These are phyloP conservation scores for Whitmania pigra DNA, from an alignment of 1,140 invertebrate genomes.

Conservation along the genomic window DNA sequence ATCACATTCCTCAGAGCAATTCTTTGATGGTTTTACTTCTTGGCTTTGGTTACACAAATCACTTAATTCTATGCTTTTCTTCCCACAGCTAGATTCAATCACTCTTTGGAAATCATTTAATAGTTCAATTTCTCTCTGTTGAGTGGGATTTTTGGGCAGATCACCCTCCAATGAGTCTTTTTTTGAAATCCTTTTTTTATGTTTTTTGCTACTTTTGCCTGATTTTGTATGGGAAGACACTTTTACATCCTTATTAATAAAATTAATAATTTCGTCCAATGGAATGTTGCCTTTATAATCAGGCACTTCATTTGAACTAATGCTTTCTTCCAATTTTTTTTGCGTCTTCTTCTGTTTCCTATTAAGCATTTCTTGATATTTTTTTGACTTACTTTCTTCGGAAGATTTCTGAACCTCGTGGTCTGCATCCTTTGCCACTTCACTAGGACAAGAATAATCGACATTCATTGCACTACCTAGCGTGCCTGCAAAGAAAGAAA, in stretches of 20 bases:
- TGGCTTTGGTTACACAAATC: not conserved
- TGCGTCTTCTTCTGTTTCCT: not conserved
- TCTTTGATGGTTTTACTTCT: not conserved
- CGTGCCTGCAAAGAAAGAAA: not conserved
- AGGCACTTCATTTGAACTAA: constrained; percentile 1
- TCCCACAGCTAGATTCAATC: not conserved
- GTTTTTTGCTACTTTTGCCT: constrained; percentile 7
- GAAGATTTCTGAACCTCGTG: not conserved
- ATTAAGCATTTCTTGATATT: constrained; percentile 3
- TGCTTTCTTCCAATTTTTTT: not conserved
- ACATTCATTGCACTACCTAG: not conserved
- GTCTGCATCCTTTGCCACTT: not conserved
- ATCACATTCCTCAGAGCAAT: no score
- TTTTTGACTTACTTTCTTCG: not conserved
- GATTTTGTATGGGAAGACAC: not conserved
- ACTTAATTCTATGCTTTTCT: not conserved
- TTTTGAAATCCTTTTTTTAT: constrained; percentile 7
- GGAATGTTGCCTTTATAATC: constrained; percentile 8
- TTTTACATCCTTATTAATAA: constrained; percentile 4
- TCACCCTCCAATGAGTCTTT: not conserved
- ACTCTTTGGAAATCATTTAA: not conserved
- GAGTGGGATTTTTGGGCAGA: not conserved
- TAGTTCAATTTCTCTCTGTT: not conserved
- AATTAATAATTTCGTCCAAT: constrained; percentile 5
- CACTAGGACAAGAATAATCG: not conserved